phyloP scores from a whole-genome alignment of 2,888 invertebrate species.

The Melinaea marsaeus region DNA sequence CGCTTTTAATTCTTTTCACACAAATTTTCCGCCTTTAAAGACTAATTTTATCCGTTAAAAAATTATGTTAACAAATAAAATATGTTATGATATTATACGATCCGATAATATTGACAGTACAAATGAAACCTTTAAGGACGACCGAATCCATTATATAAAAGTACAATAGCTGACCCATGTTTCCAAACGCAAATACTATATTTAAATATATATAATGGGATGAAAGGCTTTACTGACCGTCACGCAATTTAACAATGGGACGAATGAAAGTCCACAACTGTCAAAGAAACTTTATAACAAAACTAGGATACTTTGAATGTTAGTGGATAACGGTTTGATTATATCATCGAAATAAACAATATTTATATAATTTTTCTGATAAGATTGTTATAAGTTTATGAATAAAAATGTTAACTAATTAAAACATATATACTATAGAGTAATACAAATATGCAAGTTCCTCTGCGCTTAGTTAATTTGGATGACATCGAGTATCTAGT shows the following conservation, averaged over 20 bases:
- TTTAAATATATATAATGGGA: constrained; percentile 27
- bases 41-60: constrained; percentile 56
- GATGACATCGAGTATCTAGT: constrained; percentile 15
- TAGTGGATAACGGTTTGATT: constrained; percentile 13
- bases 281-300: constrained; percentile 31
- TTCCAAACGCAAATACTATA: constrained; percentile 28
- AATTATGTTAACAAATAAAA: constrained; percentile 46
- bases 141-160: constrained; percentile 5
- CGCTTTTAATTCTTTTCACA: constrained; percentile 58
- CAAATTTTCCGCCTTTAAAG: constrained; percentile 56
- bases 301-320: constrained; percentile 26
- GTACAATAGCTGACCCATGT: constrained; percentile 23
- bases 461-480: constrained; percentile 15
- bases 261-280: constrained; percentile 34
- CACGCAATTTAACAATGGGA: constrained; percentile 32
- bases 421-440: too few relatives aligned
- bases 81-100: constrained; percentile 10
- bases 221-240: constrained; percentile 29
- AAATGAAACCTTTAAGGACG: too few relatives aligned
- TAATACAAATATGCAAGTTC: constrained; percentile 15
- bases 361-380: too few relatives aligned
- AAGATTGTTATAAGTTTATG: too few relatives aligned
- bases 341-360: too few relatives aligned
- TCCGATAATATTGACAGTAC: not conserved
- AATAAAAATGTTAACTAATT: too few relatives aligned